These are phyloP conservation scores for Cephus runcator DNA, from an alignment of 2,888 invertebrate species.

Conservation along the genomic window DNA sequence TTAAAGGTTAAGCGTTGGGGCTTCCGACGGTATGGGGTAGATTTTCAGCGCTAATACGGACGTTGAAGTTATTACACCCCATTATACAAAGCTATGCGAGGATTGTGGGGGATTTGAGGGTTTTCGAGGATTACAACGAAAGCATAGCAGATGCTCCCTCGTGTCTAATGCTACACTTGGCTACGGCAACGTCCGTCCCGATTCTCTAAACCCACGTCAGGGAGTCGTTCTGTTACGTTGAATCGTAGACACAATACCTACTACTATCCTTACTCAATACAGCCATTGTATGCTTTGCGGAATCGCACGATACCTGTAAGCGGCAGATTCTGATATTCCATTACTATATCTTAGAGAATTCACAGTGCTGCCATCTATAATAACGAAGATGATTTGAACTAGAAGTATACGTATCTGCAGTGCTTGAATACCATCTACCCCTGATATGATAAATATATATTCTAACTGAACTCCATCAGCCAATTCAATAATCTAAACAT, in stretches of 20 bases:
- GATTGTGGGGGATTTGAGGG: constrained; percentile 53
- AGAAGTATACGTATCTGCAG: background rate
- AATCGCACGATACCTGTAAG: constrained; percentile 50
- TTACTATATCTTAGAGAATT: constrained; percentile 27
- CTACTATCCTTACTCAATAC: constrained; percentile 40
- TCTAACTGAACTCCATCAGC: background rate
- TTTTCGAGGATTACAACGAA: constrained; percentile 51
- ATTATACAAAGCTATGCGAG: constrained; percentile 38
- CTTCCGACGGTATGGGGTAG: constrained; percentile 1
- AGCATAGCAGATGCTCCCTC: constrained; percentile 52
- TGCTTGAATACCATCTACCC: no score
- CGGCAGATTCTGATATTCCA: constrained; percentile 58
- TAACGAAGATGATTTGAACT: background rate
- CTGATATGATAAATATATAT: background rate
- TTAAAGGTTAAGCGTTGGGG: constrained; percentile 30
- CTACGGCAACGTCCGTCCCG: constrained; percentile 27
- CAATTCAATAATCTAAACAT: background rate
- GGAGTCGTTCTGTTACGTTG: constrained; percentile 45
- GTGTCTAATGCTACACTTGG: constrained; percentile 11
- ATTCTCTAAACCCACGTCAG: constrained; percentile 24
- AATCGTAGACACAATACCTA: constrained; percentile 56
- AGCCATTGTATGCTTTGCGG: constrained; percentile 49
- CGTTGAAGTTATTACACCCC: constrained; percentile 48
- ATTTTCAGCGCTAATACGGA: constrained; percentile 37
- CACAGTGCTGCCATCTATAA: background rate